Evolutionary conservation across 2,888 invertebrate genomes (phyloP).

Genomic region (Caprella mutica): DNA sequence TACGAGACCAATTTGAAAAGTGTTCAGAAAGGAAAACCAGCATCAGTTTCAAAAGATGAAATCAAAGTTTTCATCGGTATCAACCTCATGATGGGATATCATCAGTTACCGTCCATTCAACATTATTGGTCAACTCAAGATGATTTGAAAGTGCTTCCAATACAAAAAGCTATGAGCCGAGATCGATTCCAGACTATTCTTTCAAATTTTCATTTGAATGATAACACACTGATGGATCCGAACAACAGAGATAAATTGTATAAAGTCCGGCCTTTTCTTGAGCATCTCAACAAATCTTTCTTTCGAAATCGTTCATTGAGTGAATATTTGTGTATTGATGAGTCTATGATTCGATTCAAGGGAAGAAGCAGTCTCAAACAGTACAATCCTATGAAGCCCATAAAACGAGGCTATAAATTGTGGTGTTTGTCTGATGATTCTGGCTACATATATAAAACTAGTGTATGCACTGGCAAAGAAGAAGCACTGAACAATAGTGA

Average conservation of each 20-base stretch:
- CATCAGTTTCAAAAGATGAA: not conserved
- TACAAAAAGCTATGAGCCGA: not conserved
- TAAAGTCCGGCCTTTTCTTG: not conserved
- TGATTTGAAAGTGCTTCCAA: not conserved
- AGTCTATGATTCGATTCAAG: conserved; percentile 4
- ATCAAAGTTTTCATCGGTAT: not conserved
- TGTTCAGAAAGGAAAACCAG: not conserved
- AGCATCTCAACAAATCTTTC: not conserved
- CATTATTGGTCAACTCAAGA: not conserved
- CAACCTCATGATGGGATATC: not conserved
- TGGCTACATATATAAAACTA: conserved; percentile 34
- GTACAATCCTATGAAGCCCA: conserved; percentile 35
- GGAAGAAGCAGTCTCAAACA: conserved; percentile 19
- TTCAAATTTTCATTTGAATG: not conserved
- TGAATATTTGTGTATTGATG: not conserved
- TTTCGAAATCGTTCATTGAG: no score
- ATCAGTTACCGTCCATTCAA: not conserved
- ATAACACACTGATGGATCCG: not conserved
- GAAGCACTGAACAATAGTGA: conserved; percentile 1
- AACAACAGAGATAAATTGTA: not conserved
- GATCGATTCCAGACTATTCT: conserved; percentile 1
- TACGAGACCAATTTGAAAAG: not conserved
- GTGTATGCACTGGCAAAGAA: conserved; percentile 38
- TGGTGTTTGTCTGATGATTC: conserved; percentile 6
- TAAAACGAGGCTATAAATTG: conserved; percentile 2